These are phyloP conservation scores for Silvanus unidentatus DNA, from an alignment of 2,888 invertebrate genomes.

Conservation along the genomic window DNA sequence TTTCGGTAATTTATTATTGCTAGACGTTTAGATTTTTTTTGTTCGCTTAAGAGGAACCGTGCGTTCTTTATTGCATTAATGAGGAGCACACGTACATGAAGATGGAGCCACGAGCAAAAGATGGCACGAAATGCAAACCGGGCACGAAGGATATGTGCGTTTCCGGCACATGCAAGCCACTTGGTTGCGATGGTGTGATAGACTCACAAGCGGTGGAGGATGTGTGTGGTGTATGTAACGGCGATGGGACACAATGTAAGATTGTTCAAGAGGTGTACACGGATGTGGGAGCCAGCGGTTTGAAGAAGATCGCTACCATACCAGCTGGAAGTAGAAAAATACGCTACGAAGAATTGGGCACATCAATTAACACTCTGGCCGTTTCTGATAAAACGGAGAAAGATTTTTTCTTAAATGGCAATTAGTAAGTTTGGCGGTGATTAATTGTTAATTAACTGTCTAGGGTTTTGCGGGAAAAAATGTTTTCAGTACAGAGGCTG, in stretches of 20 bases:
- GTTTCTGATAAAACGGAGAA: slow-evolving; percentile 48
- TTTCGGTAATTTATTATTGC: neutral
- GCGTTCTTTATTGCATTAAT: slow-evolving; percentile 59
- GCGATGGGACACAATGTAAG: slow-evolving; percentile 61
- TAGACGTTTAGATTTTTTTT: neutral
- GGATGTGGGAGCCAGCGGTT: slow-evolving; percentile 39
- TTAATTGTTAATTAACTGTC: slow-evolving; percentile 3
- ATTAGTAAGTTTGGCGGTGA: slow-evolving; percentile 48
- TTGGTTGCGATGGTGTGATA: slow-evolving; percentile 62
- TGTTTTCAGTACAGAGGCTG: slow-evolving; percentile 32
- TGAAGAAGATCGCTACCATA: slow-evolving; percentile 54
- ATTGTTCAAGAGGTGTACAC: slow-evolving; percentile 53
- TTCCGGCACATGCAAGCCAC: slow-evolving; percentile 57
- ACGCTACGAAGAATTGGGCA: slow-evolving; percentile 52
- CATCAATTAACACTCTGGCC: slow-evolving; percentile 55
- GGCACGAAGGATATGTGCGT: slow-evolving; percentile 61
- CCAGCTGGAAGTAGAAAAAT: slow-evolving; percentile 58
- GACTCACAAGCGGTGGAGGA: slow-evolving; percentile 62
- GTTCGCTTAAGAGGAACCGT: slow-evolving; percentile 47
- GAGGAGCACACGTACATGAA: slow-evolving; percentile 53
- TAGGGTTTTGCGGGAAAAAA: neutral
- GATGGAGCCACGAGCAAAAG: slow-evolving; percentile 54
- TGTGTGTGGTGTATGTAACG: slow-evolving; percentile 62
- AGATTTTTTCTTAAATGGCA: slow-evolving; percentile 56
- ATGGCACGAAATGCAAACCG: slow-evolving; percentile 59